Conservation (phyloP, 2,888 invertebrate species). For the Luperina nickerlii region DNA sequence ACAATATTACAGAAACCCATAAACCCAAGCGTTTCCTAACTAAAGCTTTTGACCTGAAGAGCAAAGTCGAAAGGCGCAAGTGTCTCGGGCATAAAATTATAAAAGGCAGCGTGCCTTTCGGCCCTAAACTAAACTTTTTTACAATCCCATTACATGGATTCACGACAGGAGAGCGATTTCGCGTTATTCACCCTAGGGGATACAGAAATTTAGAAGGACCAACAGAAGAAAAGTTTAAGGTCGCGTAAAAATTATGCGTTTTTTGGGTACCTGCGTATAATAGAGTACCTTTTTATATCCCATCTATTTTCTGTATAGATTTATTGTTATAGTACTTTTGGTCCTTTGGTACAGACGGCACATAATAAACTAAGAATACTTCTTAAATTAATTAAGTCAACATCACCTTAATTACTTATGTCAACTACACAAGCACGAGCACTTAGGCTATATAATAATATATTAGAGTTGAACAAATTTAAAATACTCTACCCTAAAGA, state of each 20-base stretch:
- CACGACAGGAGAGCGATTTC: constrained; percentile 41
- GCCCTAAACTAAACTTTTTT: constrained; percentile 53
- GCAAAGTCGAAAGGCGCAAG: constrained; percentile 42
- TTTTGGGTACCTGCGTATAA: constrained; percentile 1
- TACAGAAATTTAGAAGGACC: constrained; percentile 40
- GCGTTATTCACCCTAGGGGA: constrained; percentile 41
- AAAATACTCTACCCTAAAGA: background rate
- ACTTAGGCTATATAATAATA: background rate
- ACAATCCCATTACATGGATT: constrained; percentile 55
- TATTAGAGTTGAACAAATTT: background rate
- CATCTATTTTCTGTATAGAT: background rate
- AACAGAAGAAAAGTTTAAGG: constrained; percentile 43
- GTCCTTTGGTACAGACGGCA: background rate
- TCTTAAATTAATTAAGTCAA: background rate
- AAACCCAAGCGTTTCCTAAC: constrained; percentile 22
- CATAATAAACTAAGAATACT: background rate
- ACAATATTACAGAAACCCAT: constrained; percentile 29
- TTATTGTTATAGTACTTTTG: constrained; percentile 4
- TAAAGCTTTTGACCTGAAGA: constrained; percentile 28
- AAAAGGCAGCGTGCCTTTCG: constrained; percentile 48
- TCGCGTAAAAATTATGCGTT: constrained; percentile 32
- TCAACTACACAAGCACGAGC: background rate
- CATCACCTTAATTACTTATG: too few species aligned
- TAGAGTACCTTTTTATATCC: background rate
- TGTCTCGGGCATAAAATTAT: constrained; percentile 58